phyloP scores from a whole-genome alignment of 2,797 vertebrate genomes.

The Botia almorhae region DNA sequence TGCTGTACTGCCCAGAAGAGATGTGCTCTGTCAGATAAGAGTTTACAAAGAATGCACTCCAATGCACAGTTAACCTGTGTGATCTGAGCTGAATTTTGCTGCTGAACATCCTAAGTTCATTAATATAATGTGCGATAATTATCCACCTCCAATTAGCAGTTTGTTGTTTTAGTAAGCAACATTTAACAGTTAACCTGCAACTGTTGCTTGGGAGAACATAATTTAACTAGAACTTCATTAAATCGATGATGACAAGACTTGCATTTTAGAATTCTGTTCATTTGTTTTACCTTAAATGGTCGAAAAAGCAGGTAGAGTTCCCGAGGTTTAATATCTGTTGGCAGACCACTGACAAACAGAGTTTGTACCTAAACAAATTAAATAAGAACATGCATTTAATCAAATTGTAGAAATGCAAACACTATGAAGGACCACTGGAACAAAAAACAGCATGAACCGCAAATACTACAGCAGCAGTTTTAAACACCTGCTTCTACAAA shows the following conservation, averaged over 20 bases:
- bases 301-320: conserved; percentile 98
- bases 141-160: neutral
- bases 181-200: neutral
- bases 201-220: neutral
- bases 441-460: neutral
- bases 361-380: conserved; percentile 86
- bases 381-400: neutral
- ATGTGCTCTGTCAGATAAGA: conserved; percentile 44
- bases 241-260: neutral
- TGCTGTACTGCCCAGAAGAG: conserved; percentile 54
- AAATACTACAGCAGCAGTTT: neutral
- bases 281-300: conserved; percentile 90
- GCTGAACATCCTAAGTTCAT: neutral
- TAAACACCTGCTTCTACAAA: neutral
- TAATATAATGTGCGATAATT: neutral
- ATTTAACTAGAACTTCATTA: too few relatives aligned
- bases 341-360: conserved; percentile 95
- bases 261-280: neutral
- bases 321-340: conserved; percentile 95
- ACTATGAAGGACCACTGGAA: neutral
- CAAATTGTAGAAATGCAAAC: neutral
- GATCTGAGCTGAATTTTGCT: neutral
- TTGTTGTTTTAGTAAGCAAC: neutral
- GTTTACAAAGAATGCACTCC: conserved; percentile 12
- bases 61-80: conserved; percentile 4